Base-by-base conservation (phyloP, 2,888 invertebrate genomes). In the Ommatoiulus sabulosus region DNA sequence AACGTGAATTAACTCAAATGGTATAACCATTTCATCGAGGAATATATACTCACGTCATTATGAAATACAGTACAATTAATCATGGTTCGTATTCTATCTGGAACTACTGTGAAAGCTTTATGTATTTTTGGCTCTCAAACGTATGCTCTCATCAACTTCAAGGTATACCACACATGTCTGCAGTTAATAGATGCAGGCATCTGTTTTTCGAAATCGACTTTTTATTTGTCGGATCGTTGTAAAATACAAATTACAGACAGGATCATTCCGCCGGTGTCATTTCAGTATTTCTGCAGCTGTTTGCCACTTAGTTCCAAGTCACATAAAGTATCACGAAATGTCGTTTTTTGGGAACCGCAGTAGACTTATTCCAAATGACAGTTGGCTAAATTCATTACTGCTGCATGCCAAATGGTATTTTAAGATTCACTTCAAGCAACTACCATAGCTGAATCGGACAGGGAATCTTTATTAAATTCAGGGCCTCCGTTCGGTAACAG, bases 401-500 rank as follows among this genome's bases (percentile, higher is more conserved):
- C 80, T 24, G 24, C 35, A 80, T 24, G 80, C 35, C 35, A 80
- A 80, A 80, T 80, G 35, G 35, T 35, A 80, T 80, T 80, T 80
- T 80, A 80, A 80, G 12, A 80, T 80, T 80, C 80, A 43, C 35
- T 80, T 80, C 80, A 80, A 80, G 80, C 35, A 80, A 35, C 80
- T 43, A 80, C 80, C 24, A 80, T 35, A 80, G 80, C 35, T 12
- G 80, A 80, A 80, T 80, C 80, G 35, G 80, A 80, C 35, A 35
- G 80, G 8, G 15, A 35, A 24, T 35, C 80, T 35, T 80, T 80
- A 80, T 80, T 80, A 35, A 80, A 80, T 80, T 80, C 35, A 15
- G 35, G 80, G 35, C 12, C 80, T 80, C 24, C 35, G 15, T 12
- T 80, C 15, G 35, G 24, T 80, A 80, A 35, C 80, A n/a, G 24